A percentile compares a stretch with the other conserved stretches of the same genome.
phyloP scores from a whole-genome alignment of 2,113 vertebrate genomes.

The Thalassoma bifasciatum region DNA sequence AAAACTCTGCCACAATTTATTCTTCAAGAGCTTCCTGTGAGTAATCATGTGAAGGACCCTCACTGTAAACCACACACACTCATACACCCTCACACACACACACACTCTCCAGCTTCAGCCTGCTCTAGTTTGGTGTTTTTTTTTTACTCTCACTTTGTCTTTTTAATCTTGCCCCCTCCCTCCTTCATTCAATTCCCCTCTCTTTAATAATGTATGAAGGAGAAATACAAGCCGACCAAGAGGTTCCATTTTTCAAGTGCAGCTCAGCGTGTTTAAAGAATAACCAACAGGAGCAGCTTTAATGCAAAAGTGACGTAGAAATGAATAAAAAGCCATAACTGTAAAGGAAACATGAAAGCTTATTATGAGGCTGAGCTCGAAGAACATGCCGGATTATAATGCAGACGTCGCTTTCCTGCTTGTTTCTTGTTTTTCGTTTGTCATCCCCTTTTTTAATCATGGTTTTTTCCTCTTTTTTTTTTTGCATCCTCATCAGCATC shows the following conservation, averaged over 20 bases:
- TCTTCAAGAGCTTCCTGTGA: conserved; percentile 58
- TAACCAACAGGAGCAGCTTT: not conserved
- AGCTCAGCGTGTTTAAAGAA: conserved; percentile 11
- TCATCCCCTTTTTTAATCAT: not conserved
- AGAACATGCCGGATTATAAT: not conserved
- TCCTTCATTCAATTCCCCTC: not conserved
- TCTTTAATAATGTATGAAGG: conserved; percentile 56
- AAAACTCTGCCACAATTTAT: conserved; percentile 38
- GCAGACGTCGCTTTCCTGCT: too few relatives aligned
- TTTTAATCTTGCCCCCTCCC: conserved; percentile 38
- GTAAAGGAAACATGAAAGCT: conserved; percentile 20
- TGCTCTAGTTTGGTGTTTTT: not conserved
- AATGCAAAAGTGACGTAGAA: conserved; percentile 25
- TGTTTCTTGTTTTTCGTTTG: not conserved
- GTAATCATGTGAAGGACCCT: conserved; percentile 63
- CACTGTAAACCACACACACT: conserved; percentile 5
- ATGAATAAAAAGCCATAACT: conserved; percentile 30
- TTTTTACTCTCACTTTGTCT: conserved; percentile 22
- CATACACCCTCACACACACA: conserved; percentile 19
- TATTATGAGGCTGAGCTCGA: not conserved
- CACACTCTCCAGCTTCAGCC: not conserved
- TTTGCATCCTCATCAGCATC: too few relatives aligned
- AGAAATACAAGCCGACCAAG: conserved; percentile 28
- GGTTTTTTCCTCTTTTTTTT: too few relatives aligned
- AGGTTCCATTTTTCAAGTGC: conserved; percentile 27